Evolutionary conservation across 1,140 invertebrate genomes (phyloP), one percentile per base, ranked within the genome.

Genomic region (Lucilia sericata): DNA sequence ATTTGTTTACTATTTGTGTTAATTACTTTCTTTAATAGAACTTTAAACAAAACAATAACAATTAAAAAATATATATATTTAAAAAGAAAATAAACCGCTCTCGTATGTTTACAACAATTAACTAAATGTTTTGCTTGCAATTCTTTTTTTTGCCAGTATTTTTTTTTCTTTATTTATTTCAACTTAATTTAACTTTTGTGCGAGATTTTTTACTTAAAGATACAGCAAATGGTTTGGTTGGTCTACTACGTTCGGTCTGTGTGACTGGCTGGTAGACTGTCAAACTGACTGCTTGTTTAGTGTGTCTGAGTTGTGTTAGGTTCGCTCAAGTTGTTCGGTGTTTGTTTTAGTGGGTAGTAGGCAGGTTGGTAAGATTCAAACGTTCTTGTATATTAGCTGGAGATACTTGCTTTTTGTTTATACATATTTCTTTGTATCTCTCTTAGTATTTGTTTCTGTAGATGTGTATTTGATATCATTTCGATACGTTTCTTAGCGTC

Each of bases 91-190:
- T 80, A 80, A 80, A 80, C 76, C 76, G 42, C 42, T 21, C 76
- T n/a, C 42, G 17, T 49, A 80, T 80, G 42, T 80, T 80, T 80
- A 80, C 76, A 80, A 80, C 76, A 80, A 80, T 80, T 80, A 80
- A 80, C 76, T 80, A 49, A 80, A 80, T 80, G 76, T 80, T 49
- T 49, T 80, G 76, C 47, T 49, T 80, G 76, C 76, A 80, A 80
- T 80, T 19, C 13, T 80, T 80, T 42, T 10, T n/a, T n/a, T n/a
- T 36, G 36, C 36, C 36, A 36, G 36, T 36, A 36, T 36, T 36
- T 36, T 36, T 42, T 42, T 8, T 42, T 42, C 0, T 42, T 3
- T 42, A 8, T 42, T 42, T 42, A 42, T 42, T 49, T 49, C 42
- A 21, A 80, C 76, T 80, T 80, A 25, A 80, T 80, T 80, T 80